Evolutionary conservation across 1,140 invertebrate species (phyloP).

Genomic region (Sitophilus oryzae): DNA sequence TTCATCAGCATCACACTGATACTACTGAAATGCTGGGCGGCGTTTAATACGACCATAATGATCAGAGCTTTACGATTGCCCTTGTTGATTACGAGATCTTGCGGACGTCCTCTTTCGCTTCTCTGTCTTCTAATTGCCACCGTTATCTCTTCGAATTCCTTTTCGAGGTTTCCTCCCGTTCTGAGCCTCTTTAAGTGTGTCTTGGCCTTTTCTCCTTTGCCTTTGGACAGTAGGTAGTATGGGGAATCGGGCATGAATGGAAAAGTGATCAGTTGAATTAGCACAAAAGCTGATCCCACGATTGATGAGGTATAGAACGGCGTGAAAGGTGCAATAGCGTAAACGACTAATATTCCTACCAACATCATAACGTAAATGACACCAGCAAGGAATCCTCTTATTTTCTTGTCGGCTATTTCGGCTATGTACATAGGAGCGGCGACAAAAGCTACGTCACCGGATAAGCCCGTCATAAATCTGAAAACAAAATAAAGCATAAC

Average conservation of each 20-base stretch:
- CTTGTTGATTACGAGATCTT: constrained; percentile 32
- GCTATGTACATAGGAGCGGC: constrained; percentile 40
- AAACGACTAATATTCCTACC: constrained; percentile 33
- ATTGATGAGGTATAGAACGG: constrained; percentile 30
- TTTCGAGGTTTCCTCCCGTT: constrained; percentile 40
- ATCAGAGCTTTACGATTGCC: constrained; percentile 34
- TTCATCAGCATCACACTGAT: constrained; percentile 55
- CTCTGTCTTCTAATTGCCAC: constrained; percentile 31
- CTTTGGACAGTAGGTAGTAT: constrained; percentile 35
- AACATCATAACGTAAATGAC: constrained; percentile 38
- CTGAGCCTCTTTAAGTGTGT: constrained; percentile 50
- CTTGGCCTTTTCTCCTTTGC: constrained; percentile 47
- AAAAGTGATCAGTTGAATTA: constrained; percentile 30
- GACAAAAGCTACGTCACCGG: constrained; percentile 39
- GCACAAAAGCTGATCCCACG: constrained; percentile 31
- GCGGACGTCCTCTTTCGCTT: constrained; percentile 33
- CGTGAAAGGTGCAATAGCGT: constrained; percentile 33
- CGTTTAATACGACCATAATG: constrained; percentile 48
- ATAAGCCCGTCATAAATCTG: constrained; percentile 36
- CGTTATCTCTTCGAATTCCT: constrained; percentile 46
- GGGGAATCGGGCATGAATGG: constrained; percentile 39
- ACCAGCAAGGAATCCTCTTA: constrained; percentile 35
- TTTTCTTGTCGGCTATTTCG: constrained; percentile 39
- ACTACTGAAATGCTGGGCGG: constrained; percentile 51
- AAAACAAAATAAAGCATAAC: constrained; percentile 48